Evolutionary conservation across 2,113 vertebrate species (phyloP), one percentile per base, ranked within the genome.

Genomic region (Periophthalmodon schlosseri): DNA sequence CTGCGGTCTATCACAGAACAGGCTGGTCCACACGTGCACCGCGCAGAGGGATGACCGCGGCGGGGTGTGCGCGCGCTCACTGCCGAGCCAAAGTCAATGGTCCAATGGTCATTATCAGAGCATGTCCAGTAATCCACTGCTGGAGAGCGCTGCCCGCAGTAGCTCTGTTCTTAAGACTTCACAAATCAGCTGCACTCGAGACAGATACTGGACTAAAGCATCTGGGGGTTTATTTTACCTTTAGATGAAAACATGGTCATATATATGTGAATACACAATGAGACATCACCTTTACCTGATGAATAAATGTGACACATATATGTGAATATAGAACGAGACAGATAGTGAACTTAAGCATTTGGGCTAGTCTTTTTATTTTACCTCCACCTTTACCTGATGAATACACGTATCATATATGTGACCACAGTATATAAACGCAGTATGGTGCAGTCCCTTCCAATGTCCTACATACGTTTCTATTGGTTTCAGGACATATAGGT

Each of bases 11-110:
- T 83, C 86, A 74, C 72, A 39, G 63, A 46, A 0, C 65, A 76
- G 68, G 86, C 78, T 81, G 57, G 79, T 87, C 85, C 81, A 72
- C 87, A 73, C 85, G 71, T 87, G 70, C 85, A 78, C 80, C 63
- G 78, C 69, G 63, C 7, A 74, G 80, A 80, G 83, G 72, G 80
- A 88, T 87, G 87, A 83, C 83, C 81, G 86, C 68, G 84, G 70
- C 77, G 83, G 58, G 74, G 68, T 68, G 78, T 77, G 87, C 76
- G 90, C 89, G 91, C 89, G 89, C 81, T 88, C 89, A 91, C 87
- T 85, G 83, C 78, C 80, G 56, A 89, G 73, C 50, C 85, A 80
- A 89, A 83, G 63, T 65, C 63, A 65, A 65, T 65, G 63, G 63
- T 65, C 83, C 86, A 90, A 49, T 76, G 91, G 87, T 91, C 91